These are phyloP conservation scores for Spondyliosoma cantharus DNA, from an alignment of 2,797 vertebrate species.

Conservation along the genomic window DNA sequence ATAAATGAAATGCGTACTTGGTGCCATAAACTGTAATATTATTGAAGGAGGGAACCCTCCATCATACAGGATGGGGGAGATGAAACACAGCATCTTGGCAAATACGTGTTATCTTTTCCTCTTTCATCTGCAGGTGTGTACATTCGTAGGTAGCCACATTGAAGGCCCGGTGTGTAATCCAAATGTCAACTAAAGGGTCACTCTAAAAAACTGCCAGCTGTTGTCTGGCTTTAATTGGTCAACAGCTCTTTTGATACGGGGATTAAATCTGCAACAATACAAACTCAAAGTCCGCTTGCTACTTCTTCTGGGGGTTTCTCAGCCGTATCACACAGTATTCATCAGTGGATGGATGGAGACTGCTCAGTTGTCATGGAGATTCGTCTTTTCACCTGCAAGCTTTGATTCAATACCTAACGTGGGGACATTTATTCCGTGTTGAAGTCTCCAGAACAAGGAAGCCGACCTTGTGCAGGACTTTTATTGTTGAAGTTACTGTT, in stretches of 20 bases:
- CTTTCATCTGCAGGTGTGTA: slow-evolving; percentile 8
- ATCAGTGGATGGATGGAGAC: not conserved
- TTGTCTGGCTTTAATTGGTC: not conserved
- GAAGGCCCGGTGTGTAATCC: slow-evolving; percentile 20
- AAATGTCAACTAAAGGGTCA: slow-evolving; percentile 23
- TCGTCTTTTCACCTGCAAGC: not conserved
- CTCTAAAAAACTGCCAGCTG: not conserved
- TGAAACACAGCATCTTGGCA: slow-evolving; percentile 35
- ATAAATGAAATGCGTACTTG: slow-evolving; percentile 11
- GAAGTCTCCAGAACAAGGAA: not conserved
- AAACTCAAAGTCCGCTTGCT: not conserved
- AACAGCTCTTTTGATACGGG: not conserved
- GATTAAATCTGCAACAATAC: no score
- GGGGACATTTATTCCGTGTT: not conserved
- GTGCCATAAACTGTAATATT: slow-evolving; percentile 33
- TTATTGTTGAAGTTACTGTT: not conserved
- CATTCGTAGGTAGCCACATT: slow-evolving; percentile 18
- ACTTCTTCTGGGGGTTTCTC: not conserved
- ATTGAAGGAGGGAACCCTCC: not conserved
- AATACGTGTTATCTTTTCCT: slow-evolving; percentile 19
- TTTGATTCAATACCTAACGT: not conserved
- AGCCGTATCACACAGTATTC: not conserved
- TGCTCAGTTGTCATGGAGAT: not conserved
- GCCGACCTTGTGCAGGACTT: not conserved
- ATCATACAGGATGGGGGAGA: slow-evolving; percentile 8